Conservation (phyloP, 2,797 vertebrate genomes). For the Enteromius mattozi region DNA sequence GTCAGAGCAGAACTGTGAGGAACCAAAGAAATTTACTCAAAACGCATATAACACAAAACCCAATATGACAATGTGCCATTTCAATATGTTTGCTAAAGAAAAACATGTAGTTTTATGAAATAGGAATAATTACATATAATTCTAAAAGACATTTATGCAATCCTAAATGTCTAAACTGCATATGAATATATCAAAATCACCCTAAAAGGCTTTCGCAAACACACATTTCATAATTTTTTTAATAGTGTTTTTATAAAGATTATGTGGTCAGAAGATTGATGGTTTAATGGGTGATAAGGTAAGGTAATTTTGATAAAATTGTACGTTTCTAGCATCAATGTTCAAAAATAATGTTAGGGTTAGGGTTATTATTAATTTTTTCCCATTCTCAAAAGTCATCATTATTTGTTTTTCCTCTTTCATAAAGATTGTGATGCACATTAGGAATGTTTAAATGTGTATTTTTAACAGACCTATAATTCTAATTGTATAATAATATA, state of each 20-base stretch:
- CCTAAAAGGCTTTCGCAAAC: neutral
- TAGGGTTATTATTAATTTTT: no score
- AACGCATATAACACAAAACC: neutral
- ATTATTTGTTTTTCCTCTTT: neutral
- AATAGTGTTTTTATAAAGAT: no score
- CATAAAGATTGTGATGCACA: neutral
- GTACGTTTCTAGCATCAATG: neutral
- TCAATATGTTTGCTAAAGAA: neutral
- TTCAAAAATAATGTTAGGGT: neutral
- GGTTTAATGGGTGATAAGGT: neutral
- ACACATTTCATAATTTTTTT: neutral
- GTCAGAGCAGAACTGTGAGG: conserved; percentile 51
- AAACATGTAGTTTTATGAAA: neutral
- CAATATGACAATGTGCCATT: neutral
- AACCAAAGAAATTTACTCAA: conserved; percentile 1
- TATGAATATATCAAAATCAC: no score
- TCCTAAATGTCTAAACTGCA: neutral
- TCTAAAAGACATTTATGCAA: neutral
- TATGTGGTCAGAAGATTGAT: neutral
- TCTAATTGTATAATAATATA: neutral
- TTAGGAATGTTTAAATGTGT: neutral
- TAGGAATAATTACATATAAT: neutral
- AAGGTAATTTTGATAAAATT: neutral
- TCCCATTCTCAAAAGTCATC: neutral
- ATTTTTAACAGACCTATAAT: neutral